Conservation (phyloP, 1,140 invertebrate genomes). For the Brachionus asplanchnoidis region DNA sequence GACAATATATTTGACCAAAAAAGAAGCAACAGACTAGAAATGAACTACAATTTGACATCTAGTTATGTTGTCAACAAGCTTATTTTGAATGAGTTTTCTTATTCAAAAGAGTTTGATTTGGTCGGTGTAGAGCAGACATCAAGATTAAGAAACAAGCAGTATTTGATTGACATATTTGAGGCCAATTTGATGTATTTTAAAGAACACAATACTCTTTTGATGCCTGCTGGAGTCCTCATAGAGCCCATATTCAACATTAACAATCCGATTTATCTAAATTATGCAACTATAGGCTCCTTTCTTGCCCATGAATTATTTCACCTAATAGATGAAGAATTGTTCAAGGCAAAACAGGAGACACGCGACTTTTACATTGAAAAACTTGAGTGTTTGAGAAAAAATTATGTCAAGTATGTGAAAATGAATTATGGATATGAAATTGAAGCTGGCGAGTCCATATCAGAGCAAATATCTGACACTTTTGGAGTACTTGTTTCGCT, state of each 20-base stretch:
- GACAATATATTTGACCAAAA: not conserved
- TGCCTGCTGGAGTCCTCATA: constrained; percentile 29
- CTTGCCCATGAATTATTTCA: constrained; percentile 25
- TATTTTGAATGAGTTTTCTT: not conserved
- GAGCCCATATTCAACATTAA: constrained; percentile 15
- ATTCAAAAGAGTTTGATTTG: not conserved
- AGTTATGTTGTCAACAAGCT: constrained; percentile 14
- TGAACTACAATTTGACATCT: not conserved
- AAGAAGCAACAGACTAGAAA: not conserved
- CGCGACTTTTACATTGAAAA: not conserved
- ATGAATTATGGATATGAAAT: not conserved
- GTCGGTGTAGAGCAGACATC: not conserved
- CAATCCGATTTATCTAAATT: constrained; percentile 35
- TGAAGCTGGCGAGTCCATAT: not conserved
- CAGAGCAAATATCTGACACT: constrained; percentile 29
- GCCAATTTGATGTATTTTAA: constrained; percentile 26
- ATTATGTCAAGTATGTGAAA: constrained; percentile 19
- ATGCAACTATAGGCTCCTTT: constrained; percentile 16
- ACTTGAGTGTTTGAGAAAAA: not conserved
- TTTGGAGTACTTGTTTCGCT: not conserved
- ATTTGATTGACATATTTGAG: constrained; percentile 24
- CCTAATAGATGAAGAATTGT: not conserved
- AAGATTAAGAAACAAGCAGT: not conserved
- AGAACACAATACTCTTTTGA: constrained; percentile 11
- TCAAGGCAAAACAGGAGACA: not conserved